phyloP scores from a whole-genome alignment of 1,140 invertebrate species.

The Drosophila kanapiae region DNA sequence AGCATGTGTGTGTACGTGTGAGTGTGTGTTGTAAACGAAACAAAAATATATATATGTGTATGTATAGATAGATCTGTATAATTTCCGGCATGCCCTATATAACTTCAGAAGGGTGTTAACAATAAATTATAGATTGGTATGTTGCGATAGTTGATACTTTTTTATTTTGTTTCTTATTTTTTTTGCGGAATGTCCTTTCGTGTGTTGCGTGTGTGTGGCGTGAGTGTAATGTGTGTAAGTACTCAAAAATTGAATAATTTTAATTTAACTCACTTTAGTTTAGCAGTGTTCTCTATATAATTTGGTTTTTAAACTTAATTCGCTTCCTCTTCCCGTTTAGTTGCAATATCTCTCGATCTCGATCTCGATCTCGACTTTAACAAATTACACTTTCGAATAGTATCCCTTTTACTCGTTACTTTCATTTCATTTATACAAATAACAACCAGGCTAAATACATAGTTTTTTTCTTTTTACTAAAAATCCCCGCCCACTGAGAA shows the following conservation, averaged over 20 bases:
- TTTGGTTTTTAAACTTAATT: conserved; percentile 34
- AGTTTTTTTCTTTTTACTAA: conserved; percentile 26
- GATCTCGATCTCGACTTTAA: conserved; percentile 28
- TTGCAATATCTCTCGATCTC: conserved; percentile 32
- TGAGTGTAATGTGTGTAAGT: conserved; percentile 38
- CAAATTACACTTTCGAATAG: conserved; percentile 47
- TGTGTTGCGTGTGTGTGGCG: conserved; percentile 5
- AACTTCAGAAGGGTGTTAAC: conserved; percentile 29
- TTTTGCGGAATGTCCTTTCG: conserved; percentile 63
- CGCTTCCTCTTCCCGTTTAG: conserved; percentile 27
- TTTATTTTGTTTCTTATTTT: conserved; percentile 6
- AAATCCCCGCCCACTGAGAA: conserved; percentile 43
- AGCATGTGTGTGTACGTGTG: conserved; percentile 55
- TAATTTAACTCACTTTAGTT: conserved; percentile 32
- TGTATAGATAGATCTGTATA: conserved; percentile 17
- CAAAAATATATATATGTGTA: conserved; percentile 23
- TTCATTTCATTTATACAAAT: conserved; percentile 52
- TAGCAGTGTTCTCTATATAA: conserved; percentile 44
- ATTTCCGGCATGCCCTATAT: conserved; percentile 5
- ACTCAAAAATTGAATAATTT: conserved; percentile 53
- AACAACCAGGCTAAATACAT: conserved; percentile 61
- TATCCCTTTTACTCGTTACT: conserved; percentile 16
- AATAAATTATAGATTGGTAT: conserved; percentile 56
- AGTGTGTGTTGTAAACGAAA: conserved; percentile 52
- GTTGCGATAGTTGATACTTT: conserved; percentile 42